Base-by-base conservation (phyloP, 1,140 invertebrate genomes). In the Drosophila bipectinata region DNA sequence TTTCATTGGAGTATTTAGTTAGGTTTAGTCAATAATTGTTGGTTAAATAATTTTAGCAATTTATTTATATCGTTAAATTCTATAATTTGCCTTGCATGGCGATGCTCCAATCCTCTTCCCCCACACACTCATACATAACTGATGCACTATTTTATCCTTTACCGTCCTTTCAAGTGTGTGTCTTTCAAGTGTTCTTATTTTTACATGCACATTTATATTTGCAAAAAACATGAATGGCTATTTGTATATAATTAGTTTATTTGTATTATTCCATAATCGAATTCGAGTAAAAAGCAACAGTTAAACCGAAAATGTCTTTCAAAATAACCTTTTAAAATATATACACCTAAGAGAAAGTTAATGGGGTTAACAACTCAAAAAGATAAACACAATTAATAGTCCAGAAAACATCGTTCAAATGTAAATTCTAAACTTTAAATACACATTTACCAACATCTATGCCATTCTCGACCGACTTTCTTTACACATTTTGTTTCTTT, bases 181-280 rank as follows among this genome's bases (percentile, higher is more conserved):
- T 69, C 61, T 77, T 44, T 14, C 1, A 21, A 34, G 63, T 67
- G 49, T 64, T 52, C 58, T 88, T 72, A 66, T 83, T 73, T 79
- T 79, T 76, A 84, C 80, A 88, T 88, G 79, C 83, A 88, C 83
- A 88, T 88, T 88, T 83, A 88, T 88, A 88, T 72, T 83, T 88
- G 83, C 82, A 88, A 88, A 85, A 83, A 87, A 87, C 82, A 87
- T 87, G 69, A 72, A 88, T 88, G 83, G 74, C 80, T 84, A 83
- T 84, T 84, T 84, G 60, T 88, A 79, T 79, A 78, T 82, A 77
- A 76, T 56, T 79, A 69, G 54, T 77, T 87, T 67, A 87, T 81
- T 73, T 15, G 58, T 87, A 87, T 85, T 68, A 64, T 61, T 59
- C 82, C 71, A 74, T 67, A 68, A 82, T 75, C 54, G 44, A 82